Percentiles rank a stretch among this genome's conserved stretches.
phyloP scores from a whole-genome alignment of 2,888 invertebrate species.

The Drepanosiphum platanoidis region DNA sequence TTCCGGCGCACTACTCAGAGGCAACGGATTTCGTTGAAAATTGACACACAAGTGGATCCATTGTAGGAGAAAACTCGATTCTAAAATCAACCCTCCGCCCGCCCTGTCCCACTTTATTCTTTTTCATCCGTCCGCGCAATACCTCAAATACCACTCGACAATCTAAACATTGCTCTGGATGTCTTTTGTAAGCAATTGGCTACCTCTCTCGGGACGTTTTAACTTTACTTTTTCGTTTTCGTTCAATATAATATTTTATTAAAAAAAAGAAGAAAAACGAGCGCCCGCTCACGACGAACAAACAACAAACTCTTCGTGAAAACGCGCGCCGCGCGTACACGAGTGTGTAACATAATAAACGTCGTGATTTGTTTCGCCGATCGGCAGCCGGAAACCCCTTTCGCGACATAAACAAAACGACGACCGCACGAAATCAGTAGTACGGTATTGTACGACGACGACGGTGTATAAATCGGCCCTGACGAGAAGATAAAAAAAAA shows the following conservation, averaged over 20 bases:
- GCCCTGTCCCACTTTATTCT: slow-evolving; percentile 4
- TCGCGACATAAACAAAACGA: too few species aligned
- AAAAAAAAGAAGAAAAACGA: slow-evolving; percentile 34
- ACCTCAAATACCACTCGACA: slow-evolving; percentile 56
- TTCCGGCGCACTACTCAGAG: slow-evolving; percentile 38
- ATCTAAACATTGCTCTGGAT: slow-evolving; percentile 38
- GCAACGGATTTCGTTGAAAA: slow-evolving; percentile 58
- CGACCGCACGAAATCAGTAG: not conserved
- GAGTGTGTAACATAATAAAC: too few species aligned
- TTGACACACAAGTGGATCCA: slow-evolving; percentile 60
- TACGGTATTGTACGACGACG: too few species aligned
- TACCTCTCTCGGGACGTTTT: slow-evolving; percentile 35
- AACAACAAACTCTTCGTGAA: not conserved
- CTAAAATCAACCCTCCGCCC: slow-evolving; percentile 27
- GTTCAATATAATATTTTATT: slow-evolving; percentile 28
- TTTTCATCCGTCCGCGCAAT: slow-evolving; percentile 41
- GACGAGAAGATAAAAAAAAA: too few species aligned
- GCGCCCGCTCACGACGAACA: too few species aligned
- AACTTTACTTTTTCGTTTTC: slow-evolving; percentile 48
- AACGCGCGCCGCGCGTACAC: too few species aligned
- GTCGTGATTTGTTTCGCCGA: slow-evolving; percentile 22
- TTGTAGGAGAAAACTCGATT: slow-evolving; percentile 59
- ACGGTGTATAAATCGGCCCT: too few species aligned
- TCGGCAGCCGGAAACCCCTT: too few species aligned
- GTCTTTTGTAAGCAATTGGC: slow-evolving; percentile 53